phyloP scores from a whole-genome alignment of 2,888 invertebrate species.

The Ecliptopera silaceata region DNA sequence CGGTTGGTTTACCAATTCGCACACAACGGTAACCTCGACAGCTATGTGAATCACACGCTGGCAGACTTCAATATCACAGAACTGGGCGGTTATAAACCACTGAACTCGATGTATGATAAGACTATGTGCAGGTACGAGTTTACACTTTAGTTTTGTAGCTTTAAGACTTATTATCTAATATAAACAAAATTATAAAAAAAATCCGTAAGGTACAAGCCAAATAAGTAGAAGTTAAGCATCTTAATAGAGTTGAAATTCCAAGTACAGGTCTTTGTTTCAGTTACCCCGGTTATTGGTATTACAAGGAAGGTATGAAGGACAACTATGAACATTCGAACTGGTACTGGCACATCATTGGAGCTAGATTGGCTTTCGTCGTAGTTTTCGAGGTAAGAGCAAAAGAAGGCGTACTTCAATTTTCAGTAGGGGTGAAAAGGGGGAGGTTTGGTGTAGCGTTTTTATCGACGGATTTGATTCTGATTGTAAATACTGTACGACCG shows the following conservation, averaged over 20 bases:
- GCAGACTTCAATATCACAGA: slow-evolving; percentile 88
- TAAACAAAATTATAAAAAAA: too few species aligned
- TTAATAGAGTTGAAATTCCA: neutral
- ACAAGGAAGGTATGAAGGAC: slow-evolving; percentile 58
- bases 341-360: slow-evolving; percentile 96
- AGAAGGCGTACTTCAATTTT: too few species aligned
- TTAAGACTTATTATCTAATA: too few species aligned
- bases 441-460: too few species aligned
- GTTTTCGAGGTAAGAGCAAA: slow-evolving; percentile 90
- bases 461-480: too few species aligned
- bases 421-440: too few species aligned
- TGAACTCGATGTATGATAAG: slow-evolving; percentile 69
- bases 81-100: slow-evolving; percentile 75
- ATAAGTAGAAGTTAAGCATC: too few species aligned
- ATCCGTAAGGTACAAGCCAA: too few species aligned
- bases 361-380: slow-evolving; percentile 94
- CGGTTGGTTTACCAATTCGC: slow-evolving; percentile 91
- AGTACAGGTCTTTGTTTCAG: slow-evolving; percentile 64
- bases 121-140: slow-evolving; percentile 88
- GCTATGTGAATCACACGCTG: slow-evolving; percentile 91
- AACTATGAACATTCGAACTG: slow-evolving; percentile 87
- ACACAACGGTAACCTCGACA: slow-evolving; percentile 83
- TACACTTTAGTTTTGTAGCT: too few species aligned
- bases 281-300: slow-evolving; percentile 93
- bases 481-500: too few species aligned